A percentile compares a stretch with the other conserved stretches of the same genome.
These are phyloP conservation scores for Carassius gibelio DNA, from an alignment of 2,113 vertebrate species.

Conservation along the genomic window DNA sequence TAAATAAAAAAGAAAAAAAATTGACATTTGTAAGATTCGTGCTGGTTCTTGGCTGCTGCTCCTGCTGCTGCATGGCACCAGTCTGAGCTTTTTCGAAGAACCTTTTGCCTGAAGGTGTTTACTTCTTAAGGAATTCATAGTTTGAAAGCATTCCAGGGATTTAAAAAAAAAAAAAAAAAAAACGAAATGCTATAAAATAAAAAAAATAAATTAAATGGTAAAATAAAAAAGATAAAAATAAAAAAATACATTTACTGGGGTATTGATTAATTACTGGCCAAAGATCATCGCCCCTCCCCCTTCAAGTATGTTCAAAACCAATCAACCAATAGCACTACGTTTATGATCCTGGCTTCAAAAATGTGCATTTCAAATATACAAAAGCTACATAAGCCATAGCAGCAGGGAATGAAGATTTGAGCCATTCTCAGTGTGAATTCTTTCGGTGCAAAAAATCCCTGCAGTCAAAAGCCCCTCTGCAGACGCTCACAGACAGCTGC, in stretches of 20 bases:
- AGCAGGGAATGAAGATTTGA: not conserved
- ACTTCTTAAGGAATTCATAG: not conserved
- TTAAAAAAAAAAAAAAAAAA: too few relatives aligned
- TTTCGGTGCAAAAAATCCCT: not conserved
- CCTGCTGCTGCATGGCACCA: not conserved
- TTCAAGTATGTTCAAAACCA: not conserved
- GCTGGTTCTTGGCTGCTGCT: not conserved
- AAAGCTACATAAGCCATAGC: not conserved
- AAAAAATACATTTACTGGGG: too few relatives aligned
- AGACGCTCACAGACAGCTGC: constrained; percentile 19
- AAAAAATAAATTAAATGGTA: too few relatives aligned
- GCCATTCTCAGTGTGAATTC: not conserved
- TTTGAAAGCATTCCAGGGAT: not conserved
- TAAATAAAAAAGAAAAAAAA: not conserved
- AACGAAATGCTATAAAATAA: not conserved
- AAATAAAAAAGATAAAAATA: too few relatives aligned
- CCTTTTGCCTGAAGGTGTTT: not conserved
- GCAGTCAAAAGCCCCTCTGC: not conserved
- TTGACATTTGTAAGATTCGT: not conserved
- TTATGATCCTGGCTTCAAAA: not conserved
- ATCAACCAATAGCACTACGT: not conserved
- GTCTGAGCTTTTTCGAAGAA: not conserved
- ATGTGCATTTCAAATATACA: not conserved
- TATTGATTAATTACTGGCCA: not conserved
- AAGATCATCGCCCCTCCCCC: not conserved